These are phyloP conservation scores for Manis pentadactyla DNA, from an alignment of 2,797 vertebrate genomes.

Conservation along the genomic window DNA sequence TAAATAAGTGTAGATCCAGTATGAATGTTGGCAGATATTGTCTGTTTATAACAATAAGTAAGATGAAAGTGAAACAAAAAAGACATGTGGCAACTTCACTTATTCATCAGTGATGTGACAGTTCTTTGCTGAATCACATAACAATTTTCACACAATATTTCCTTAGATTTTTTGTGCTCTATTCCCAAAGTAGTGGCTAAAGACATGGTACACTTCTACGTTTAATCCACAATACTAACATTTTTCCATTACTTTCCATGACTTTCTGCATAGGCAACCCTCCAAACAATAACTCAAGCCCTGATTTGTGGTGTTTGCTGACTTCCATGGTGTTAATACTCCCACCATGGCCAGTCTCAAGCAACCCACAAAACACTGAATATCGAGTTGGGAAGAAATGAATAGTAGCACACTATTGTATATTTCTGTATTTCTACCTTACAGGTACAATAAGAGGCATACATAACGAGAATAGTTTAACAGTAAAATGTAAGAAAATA, in stretches of 20 bases:
- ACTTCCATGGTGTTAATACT: not conserved
- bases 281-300: not conserved
- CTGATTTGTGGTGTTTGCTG: not conserved
- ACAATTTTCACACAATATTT: not conserved
- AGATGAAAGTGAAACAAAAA: not conserved
- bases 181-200: not conserved
- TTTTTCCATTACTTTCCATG: not conserved
- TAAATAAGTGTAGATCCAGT: not conserved
- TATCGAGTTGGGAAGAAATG: not conserved
- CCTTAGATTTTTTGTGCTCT: not conserved
- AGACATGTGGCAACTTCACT: not conserved
- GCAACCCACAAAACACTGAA: fast-evolving
- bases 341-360: not conserved
- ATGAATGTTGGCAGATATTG: not conserved
- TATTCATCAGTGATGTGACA: not conserved
- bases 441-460: not conserved
- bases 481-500: not conserved
- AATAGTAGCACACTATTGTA: fast-evolving
- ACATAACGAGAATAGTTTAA: not conserved
- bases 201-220: not conserved
- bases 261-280: not conserved
- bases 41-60: not conserved
- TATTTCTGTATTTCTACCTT: not conserved
- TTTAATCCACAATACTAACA: not conserved
- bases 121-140: not conserved